Evolutionary conservation across 2,113 vertebrate genomes (phyloP), one percentile per base, ranked within the genome.

Genomic region (Vireo altiloquus): DNA sequence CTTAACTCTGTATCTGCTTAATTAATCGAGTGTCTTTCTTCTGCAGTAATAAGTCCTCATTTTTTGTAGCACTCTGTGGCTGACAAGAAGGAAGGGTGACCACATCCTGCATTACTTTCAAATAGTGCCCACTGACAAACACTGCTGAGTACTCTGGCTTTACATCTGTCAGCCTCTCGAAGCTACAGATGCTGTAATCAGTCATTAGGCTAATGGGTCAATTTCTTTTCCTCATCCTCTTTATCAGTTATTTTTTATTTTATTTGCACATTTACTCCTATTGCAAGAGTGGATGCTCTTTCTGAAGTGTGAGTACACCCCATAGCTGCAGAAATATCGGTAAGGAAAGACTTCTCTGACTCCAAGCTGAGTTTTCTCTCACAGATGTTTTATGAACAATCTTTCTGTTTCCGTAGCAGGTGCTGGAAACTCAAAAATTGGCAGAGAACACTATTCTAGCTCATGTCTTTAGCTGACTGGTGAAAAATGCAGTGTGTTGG

Each of bases 301-400:
- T 78, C 49, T 75, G 60, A 89, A 61, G 15, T 33, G 10, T 30
- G 5, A 54, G 15, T 54, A 39, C 22, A 14, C 28, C 6, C 54
- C 42, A 17, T 20, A 70, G 39, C 13, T 81, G 23, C 28, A 82
- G 49, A 60, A 70, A 44, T 49, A 31, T 2, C 64, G 52, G 40
- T n/a, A 20, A 64, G 52, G 61, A 66, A 69, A 78, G n/a, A 39
- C 7, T 54, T 19, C 35, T 64, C 64, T 75, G 84, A 74, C 27
- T 78, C 39, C 52, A 79, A 25, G 56, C 15, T 71, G 56, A 70
- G 17, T 77, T 92, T 78, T 79, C 66, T 61, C 24, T 89, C 87
- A 82, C 72, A 87, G 92, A 56, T 88, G 57, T 84, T 91, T 82
- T 63, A 40, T 22, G 56, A 89, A 63, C 39, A 92, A 24, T 28